phyloP scores from a whole-genome alignment of 2,888 invertebrate species.

The Mycogona germanica region DNA sequence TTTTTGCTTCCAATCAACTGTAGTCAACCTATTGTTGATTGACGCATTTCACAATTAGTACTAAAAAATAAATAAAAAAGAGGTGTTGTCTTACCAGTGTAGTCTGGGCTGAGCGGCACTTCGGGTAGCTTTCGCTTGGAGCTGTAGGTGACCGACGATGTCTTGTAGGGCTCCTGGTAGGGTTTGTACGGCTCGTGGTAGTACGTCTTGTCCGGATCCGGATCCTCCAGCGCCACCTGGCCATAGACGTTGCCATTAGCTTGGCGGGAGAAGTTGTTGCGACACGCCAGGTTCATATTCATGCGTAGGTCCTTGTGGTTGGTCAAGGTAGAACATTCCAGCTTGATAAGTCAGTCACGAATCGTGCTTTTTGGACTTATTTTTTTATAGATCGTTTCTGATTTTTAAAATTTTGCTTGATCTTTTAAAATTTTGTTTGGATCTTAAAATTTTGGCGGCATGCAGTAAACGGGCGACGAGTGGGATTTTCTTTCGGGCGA shows the following conservation, averaged over 20 bases:
- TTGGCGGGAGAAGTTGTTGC: slow-evolving; percentile 20
- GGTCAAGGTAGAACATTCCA: slow-evolving; percentile 22
- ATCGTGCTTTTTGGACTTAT: slow-evolving; percentile 11
- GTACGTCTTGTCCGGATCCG: slow-evolving; percentile 33
- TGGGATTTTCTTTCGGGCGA: not conserved
- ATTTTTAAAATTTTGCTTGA: no score
- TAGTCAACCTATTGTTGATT: no score
- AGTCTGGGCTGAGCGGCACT: slow-evolving; percentile 40
- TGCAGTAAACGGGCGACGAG: not conserved
- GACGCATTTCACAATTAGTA: no score
- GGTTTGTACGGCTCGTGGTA: slow-evolving; percentile 37
- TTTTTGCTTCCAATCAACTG: no score
- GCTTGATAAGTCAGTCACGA: slow-evolving; percentile 17
- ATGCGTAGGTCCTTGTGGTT: slow-evolving; percentile 21
- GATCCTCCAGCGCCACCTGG: slow-evolving; percentile 33
- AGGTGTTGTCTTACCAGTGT: slow-evolving; percentile 44
- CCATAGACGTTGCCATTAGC: slow-evolving; percentile 37
- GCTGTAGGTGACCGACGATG: slow-evolving; percentile 27
- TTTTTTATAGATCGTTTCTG: not conserved
- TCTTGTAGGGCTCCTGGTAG: slow-evolving; percentile 22
- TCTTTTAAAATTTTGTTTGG: no score
- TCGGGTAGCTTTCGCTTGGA: slow-evolving; percentile 31
- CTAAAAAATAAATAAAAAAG: no score
- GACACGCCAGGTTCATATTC: slow-evolving; percentile 20
- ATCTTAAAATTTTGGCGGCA: no score